Percentiles rank a stretch among this genome's conserved stretches.
phyloP scores from a whole-genome alignment of 2,797 vertebrate species.

The Eulemur albifrons region DNA sequence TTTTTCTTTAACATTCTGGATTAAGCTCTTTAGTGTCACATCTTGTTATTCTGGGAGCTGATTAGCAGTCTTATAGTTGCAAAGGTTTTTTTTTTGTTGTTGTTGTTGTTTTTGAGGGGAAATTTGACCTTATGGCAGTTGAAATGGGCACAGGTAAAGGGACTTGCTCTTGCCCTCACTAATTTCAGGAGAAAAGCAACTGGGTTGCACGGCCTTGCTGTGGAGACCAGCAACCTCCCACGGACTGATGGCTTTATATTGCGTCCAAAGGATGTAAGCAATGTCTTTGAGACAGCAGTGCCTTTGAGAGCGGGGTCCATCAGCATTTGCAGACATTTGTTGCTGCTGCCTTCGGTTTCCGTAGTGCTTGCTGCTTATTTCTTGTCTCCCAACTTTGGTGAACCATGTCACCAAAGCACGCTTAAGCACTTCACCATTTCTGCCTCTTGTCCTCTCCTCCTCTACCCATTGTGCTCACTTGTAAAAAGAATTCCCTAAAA shows the following conservation, averaged over 20 bases:
- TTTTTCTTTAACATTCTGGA: background rate
- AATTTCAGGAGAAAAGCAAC: background rate
- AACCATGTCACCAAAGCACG: background rate
- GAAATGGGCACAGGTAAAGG: background rate
- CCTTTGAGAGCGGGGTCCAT: background rate
- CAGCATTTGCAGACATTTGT: background rate
- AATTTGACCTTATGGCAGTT: background rate
- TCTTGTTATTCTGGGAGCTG: background rate
- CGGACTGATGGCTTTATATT: background rate
- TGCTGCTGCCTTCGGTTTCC: conserved; percentile 42
- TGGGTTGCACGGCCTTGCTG: conserved; percentile 13
- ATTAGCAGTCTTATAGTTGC: background rate
- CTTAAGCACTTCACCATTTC: background rate
- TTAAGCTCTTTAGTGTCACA: background rate
- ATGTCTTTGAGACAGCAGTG: conserved; percentile 9
- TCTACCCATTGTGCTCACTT: background rate
- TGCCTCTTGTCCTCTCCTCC: background rate
- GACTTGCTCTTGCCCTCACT: background rate
- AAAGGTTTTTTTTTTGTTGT: background rate
- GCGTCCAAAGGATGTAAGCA: background rate
- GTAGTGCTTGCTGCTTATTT: conserved; percentile 30
- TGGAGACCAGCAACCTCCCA: conserved; percentile 46
- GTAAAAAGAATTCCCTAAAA: background rate
- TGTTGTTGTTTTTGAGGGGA: background rate
- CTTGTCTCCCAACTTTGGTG: background rate